Base-by-base conservation (phyloP, 2,797 vertebrate genomes). In the Antrozous pallidus region DNA sequence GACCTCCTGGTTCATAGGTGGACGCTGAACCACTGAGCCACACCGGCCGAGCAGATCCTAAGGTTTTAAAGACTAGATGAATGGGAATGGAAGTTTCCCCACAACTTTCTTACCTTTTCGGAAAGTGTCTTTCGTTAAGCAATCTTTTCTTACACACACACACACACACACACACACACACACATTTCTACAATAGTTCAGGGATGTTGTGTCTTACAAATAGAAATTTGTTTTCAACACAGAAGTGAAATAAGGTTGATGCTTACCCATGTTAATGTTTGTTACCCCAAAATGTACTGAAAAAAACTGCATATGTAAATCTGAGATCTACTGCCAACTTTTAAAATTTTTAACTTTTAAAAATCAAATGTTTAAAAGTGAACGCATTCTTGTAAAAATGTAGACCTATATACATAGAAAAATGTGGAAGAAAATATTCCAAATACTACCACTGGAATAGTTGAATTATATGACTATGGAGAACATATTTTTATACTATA, bases 171-270 rank as follows among this genome's bases (percentile, higher is more conserved):
- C 51, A 70, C 51, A 71, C 40, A 79, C 8, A 24, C 56, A 36
- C 88, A 78, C 3, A 8, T 77, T 73, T 83, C 84, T 58, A 67
- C 16, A 42, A 38, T 40, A 31, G 42, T 75, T 77, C 65, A 42
- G 69, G 67, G 65, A 95, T 36, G 47, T 6, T 42, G n/a, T 67
- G 1, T 7, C 5, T 89, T 47, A 86, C 47, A 85, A 79, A 81
- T 5, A 90, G 73, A 94, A 93, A 87, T 79, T 47, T 83, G 58
- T 82, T 83, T 89, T 91, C 73, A 81, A 70, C n/a, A 74, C 8
- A 13, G 36, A 88, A 63, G 54, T 47, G 42, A 33, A 93, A 42
- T 61, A 16, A 77, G 26, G 17, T n/a, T 28, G 24, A 63, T 31
- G 24, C 8, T 56, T 45, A 65, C 45, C 58, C 47, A 4, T 16